Percentiles rank a stretch among this genome's conserved stretches.
Evolutionary conservation across 1,140 invertebrate genomes (phyloP).

Genomic region (Papilio helenus): DNA sequence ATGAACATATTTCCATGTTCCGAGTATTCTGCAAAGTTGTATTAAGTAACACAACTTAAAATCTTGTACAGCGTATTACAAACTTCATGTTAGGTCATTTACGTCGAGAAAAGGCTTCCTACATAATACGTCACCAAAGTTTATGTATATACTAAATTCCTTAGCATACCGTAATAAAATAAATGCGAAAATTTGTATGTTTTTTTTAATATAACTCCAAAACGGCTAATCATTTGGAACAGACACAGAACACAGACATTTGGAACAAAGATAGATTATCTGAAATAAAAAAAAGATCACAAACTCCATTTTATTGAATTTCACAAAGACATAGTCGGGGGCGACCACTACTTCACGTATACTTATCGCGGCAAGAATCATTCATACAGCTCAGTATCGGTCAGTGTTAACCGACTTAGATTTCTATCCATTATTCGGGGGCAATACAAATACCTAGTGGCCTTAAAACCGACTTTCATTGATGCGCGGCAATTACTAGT

Average conservation of each 20-base stretch:
- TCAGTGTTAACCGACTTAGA: conserved; percentile 44
- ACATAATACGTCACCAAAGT: background rate
- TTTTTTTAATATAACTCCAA: no score
- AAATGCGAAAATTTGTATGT: no score
- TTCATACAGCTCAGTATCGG: conserved; percentile 42
- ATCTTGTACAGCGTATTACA: conserved; percentile 20
- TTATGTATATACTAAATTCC: background rate
- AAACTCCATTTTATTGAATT: no score
- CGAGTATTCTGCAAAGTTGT: background rate
- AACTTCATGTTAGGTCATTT: background rate
- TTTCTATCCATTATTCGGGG: conserved; percentile 46
- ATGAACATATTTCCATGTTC: background rate
- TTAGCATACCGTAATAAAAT: background rate
- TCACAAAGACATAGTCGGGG: no score
- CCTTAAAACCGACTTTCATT: conserved; percentile 64
- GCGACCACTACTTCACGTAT: background rate
- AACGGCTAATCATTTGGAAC: no score
- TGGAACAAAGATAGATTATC: no score
- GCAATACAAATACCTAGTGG: conserved; percentile 52
- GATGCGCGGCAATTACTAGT: conserved; percentile 52
- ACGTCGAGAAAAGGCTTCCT: conserved; percentile 6
- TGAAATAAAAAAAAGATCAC: no score
- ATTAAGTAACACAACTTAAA: conserved; percentile 9
- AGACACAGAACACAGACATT: no score
- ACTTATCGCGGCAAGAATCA: background rate